Evolutionary conservation across 1,140 invertebrate species (phyloP), one percentile per base, ranked within the genome.

Genomic region (Lucilia sericata): DNA sequence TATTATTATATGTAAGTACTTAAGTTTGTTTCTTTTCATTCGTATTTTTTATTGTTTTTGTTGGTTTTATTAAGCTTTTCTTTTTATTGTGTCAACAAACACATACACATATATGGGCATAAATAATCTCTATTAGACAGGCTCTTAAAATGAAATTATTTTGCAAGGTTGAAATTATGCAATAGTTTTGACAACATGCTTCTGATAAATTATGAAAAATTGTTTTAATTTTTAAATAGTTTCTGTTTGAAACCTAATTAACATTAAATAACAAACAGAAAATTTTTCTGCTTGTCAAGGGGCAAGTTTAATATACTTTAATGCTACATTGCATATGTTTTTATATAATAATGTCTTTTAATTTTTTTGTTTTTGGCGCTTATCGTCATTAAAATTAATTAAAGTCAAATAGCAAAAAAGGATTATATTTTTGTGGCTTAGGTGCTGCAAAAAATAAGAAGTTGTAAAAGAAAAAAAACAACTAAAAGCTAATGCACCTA

Each of bases 371-470:
- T 80, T 85, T 86, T 85, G 51, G 86, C 85, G 87, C 86, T 86
- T 88, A 85, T 84, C 86, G 87, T 88, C 87, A 90, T 90, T 90
- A 90, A 90, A 90, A 90, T 88, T 90, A 90, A 90, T 90, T 90
- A 87, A 87, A 89, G 88, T 90, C 86, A 88, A 88, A 89, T 88
- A 89, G 86, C 87, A 87, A 60, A 82, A 82, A 47, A 60, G 47
- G 47, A 82, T 82, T 78, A 78, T 47, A 47, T 55, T 55, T 42
- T 65, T 82, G 47, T 82, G 49, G 80, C 25, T 82, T 55, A n/a
- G 25, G 25, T 30, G 47, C n/a, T 70, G 21, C n/a, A 70, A 70
- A 21, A 70, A 30, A 30, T 30, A 60, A 60, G 17, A 25, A 17
- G 7, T 60, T 30, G n/a, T 82, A 55, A 55, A 42, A 42, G 7